These are phyloP conservation scores for Lithodes maja DNA, from an alignment of 2,888 invertebrate genomes.

Conservation along the genomic window DNA sequence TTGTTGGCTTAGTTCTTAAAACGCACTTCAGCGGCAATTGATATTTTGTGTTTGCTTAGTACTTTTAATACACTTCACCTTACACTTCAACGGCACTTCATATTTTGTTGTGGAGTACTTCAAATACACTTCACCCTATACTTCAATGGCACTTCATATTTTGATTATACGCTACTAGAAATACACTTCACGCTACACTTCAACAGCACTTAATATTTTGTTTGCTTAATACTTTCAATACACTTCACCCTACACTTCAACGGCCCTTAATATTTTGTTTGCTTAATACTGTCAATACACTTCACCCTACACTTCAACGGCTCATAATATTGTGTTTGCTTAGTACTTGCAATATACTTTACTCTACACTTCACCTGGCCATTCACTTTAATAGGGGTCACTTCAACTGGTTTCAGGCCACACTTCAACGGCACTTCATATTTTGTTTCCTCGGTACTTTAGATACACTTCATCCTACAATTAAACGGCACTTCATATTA, in stretches of 20 bases:
- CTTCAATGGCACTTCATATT: not conserved
- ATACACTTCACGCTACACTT: not conserved
- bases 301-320: not conserved
- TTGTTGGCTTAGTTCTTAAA: too few relatives aligned
- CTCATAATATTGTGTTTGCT: too few relatives aligned
- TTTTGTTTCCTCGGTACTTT: too few relatives aligned
- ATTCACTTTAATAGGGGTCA: not conserved
- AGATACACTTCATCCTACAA: not conserved
- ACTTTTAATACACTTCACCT: too few relatives aligned
- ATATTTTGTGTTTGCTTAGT: too few relatives aligned
- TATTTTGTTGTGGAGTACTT: not conserved
- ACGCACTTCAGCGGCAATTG: too few relatives aligned
- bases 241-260: not conserved
- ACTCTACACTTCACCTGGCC: not conserved
- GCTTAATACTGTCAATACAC: too few relatives aligned
- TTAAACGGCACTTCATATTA: too few relatives aligned
- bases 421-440: not conserved
- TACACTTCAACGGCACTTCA: not conserved
- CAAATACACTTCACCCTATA: not conserved
- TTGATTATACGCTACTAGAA: not conserved
- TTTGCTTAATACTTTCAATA: too few relatives aligned
- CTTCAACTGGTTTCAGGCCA: not conserved
- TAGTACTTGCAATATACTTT: too few relatives aligned
- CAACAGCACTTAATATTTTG: not conserved
- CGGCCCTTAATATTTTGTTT: too few relatives aligned